Conservation (phyloP, 2,888 invertebrate species). For the Lottia gigantea region DNA sequence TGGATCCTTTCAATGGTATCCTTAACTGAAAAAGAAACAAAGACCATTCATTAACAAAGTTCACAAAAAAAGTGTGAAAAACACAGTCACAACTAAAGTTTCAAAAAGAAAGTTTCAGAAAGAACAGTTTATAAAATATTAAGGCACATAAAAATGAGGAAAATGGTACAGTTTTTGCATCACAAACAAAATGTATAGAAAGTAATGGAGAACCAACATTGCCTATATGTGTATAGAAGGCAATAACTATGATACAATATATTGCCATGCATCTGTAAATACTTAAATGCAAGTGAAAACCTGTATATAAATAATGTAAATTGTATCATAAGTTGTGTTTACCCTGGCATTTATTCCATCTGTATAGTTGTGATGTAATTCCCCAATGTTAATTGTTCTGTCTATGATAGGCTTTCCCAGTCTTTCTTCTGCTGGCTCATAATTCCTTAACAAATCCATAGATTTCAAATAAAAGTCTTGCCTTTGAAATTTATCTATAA, state of each 20-base stretch:
- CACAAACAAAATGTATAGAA: too few species aligned
- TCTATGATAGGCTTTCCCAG: conserved; percentile 43
- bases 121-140: too few species aligned
- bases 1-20: conserved; percentile 39
- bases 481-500: conserved; percentile 39
- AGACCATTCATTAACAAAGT: background rate
- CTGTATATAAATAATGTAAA: too few species aligned
- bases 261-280: too few species aligned
- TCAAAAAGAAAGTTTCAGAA: background rate
- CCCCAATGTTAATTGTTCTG: conserved; percentile 28
- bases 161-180: too few species aligned
- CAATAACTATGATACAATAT: too few species aligned
- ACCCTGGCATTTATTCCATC: conserved; percentile 33
- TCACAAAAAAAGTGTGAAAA: background rate
- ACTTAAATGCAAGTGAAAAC: too few species aligned
- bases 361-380: conserved; percentile 24
- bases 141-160: too few species aligned
- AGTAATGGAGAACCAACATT: too few species aligned
- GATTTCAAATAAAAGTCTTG: conserved; percentile 39
- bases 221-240: too few species aligned
- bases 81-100: background rate
- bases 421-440: conserved; percentile 35
- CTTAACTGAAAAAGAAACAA: conserved; percentile 25
- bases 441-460: conserved; percentile 35
- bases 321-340: background rate